Base-by-base conservation (phyloP, 1,140 invertebrate species). In the Macrocentrus cingulum region DNA sequence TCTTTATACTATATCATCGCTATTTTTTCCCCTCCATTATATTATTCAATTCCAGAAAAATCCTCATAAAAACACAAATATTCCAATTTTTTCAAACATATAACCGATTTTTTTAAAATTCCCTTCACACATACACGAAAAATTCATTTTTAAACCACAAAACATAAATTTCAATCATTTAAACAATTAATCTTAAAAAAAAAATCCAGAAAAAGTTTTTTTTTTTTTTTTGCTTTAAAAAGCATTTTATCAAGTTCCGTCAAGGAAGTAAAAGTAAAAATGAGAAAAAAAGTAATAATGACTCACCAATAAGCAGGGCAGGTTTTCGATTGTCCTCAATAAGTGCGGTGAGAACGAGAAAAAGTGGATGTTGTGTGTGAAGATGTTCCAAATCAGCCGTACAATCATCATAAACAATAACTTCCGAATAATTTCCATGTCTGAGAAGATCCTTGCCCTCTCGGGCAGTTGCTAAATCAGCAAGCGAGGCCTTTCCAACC, bases 311-410 rank as follows among this genome's bases (percentile, higher is more conserved):
- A 25, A 91, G 79, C 39, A 91, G 77, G 19, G 83, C 80, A 1
- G 88, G 88, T 58, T 88, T 84, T 60, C 85, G 80, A 62, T 89
- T 85, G 61, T 91, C 88, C 49, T 89, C 86, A 8, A 88, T 80
- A 19, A 91, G 77, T 2, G 87, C 83, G 11, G 82, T 81, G 6
- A 91, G 74, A 2, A 91, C 86, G 36, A 89, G 78, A 59, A 86
- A 84, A 45, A 91, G 69, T 1, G 88, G 87, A 74, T 87, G 82
- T 64, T 81, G 71, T 23, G 75, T 70, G 0, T 83, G 83, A 11
- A 88, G 76, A 29, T 80, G 72, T 18, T 86, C 85, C 44, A 85
- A 77, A 61, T 88, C 85, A 37, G 77, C 75, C 13, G 84, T 85
- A 41, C 80, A 79, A 37, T 90, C 88, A 66, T 90, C 88, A 69